Percentiles rank a stretch among this genome's conserved stretches.
These are phyloP conservation scores for Megamerina dolium DNA, from an alignment of 2,888 invertebrate species.

Conservation along the genomic window DNA sequence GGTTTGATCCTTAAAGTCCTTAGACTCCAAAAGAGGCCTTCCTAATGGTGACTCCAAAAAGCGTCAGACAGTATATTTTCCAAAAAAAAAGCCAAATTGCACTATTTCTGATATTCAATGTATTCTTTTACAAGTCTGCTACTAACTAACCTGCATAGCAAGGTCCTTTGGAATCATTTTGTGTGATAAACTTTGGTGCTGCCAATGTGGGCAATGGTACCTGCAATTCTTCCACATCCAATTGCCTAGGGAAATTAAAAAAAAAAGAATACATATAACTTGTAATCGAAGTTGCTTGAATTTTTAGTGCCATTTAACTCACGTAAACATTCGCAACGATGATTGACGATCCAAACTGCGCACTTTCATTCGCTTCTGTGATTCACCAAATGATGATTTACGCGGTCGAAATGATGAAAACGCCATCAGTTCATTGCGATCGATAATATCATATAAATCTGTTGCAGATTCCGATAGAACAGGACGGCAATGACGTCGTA, in stretches of 20 bases:
- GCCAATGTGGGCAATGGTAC: slow-evolving; percentile 40
- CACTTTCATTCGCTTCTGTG: slow-evolving; percentile 43
- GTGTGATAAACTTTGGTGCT: slow-evolving; percentile 42
- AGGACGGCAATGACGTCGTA: slow-evolving; percentile 62
- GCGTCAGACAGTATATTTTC: too few relatives aligned
- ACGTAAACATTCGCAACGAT: slow-evolving; percentile 38
- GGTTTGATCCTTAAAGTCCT: too few relatives aligned
- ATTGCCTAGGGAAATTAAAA: slow-evolving; percentile 24
- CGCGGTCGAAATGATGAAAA: slow-evolving; percentile 32
- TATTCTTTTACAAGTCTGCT: too few relatives aligned
- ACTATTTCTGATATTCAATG: too few relatives aligned
- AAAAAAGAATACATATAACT: too few relatives aligned
- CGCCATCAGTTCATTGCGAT: slow-evolving; percentile 31
- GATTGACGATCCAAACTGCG: slow-evolving; percentile 45
- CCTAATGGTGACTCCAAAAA: too few relatives aligned
- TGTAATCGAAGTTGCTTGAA: too few relatives aligned
- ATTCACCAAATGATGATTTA: slow-evolving; percentile 39
- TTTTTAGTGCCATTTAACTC: slow-evolving; percentile 28
- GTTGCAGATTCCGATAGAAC: slow-evolving; percentile 61
- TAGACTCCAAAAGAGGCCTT: too few relatives aligned
- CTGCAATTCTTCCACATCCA: slow-evolving; percentile 40
- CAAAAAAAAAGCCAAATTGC: too few relatives aligned
- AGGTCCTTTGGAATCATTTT: slow-evolving; percentile 45
- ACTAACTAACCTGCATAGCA: slow-evolving; percentile 42
- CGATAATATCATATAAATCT: slow-evolving; percentile 52